Evolutionary conservation across 2,113 vertebrate species (phyloP).

Genomic region (Coreoperca whiteheadi): DNA sequence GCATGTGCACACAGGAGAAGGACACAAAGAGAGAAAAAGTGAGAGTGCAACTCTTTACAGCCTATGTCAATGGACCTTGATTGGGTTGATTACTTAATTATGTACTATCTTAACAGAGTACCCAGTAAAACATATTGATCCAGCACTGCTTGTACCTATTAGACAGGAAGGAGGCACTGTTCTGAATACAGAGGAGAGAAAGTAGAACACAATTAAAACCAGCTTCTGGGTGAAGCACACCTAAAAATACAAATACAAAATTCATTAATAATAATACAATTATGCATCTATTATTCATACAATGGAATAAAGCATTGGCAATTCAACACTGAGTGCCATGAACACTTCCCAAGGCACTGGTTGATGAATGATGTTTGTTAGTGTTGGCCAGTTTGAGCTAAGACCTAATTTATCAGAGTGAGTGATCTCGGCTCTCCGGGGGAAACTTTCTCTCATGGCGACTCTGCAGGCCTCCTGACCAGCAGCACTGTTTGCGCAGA

Average conservation of each 20-base stretch:
- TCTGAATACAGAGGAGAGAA: slow-evolving; percentile 19
- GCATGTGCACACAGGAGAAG: neutral
- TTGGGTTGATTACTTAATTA: slow-evolving; percentile 51
- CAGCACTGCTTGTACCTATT: slow-evolving; percentile 12
- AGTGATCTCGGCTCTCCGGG: slow-evolving; percentile 30
- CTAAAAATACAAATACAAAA: slow-evolving; percentile 22
- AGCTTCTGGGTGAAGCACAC: slow-evolving; percentile 8
- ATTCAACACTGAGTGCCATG: slow-evolving; percentile 7
- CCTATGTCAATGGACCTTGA: slow-evolving; percentile 30
- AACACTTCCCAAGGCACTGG: slow-evolving; percentile 44
- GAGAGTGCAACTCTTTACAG: neutral
- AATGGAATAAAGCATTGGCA: slow-evolving; percentile 21
- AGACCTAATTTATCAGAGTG: slow-evolving; percentile 62
- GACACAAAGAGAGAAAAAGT: neutral
- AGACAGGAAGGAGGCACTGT: slow-evolving; percentile 16
- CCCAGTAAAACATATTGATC: slow-evolving; percentile 46
- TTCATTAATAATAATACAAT: slow-evolving; percentile 63
- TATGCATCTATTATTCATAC: slow-evolving; percentile 65
- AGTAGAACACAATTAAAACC: slow-evolving; percentile 26
- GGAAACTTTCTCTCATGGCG: neutral
- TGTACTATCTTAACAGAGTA: slow-evolving; percentile 42
- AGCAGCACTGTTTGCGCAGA: slow-evolving; percentile 27
- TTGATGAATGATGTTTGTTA: slow-evolving; percentile 71
- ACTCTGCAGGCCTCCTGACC: slow-evolving; percentile 10
- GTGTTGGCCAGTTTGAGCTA: slow-evolving; percentile 17